Evolutionary conservation across 2,113 vertebrate species (phyloP).

Genomic region (Epinephelus fuscoguttatus): DNA sequence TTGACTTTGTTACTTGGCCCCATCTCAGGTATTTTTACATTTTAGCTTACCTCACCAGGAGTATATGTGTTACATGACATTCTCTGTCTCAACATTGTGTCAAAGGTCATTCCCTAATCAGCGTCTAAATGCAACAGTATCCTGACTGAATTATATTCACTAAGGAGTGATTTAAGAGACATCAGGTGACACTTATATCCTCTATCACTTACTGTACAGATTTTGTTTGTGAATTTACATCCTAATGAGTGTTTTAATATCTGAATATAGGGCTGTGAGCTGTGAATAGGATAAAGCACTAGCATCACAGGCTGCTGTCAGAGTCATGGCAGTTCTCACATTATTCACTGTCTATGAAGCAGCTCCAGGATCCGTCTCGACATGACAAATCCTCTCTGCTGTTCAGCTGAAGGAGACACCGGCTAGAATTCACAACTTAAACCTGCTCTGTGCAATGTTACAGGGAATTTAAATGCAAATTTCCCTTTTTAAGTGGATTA

Average conservation of each 20-base stretch:
- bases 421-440: background rate
- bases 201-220: too few relatives aligned
- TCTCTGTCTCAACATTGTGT: background rate
- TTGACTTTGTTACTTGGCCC: too few relatives aligned
- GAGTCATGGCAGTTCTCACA: background rate
- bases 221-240: background rate
- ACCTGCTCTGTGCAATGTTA: background rate
- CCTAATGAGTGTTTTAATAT: background rate
- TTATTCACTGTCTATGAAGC: background rate
- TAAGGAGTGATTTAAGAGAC: background rate
- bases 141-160: background rate
- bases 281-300: background rate
- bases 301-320: background rate
- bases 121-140: background rate
- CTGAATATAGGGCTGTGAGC: background rate
- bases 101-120: background rate
- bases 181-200: background rate
- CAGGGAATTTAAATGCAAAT: conserved; percentile 5
- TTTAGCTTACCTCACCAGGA: background rate
- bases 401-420: background rate
- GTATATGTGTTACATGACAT: background rate
- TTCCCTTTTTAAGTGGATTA: conserved; percentile 22
- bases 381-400: conserved; percentile 23
- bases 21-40: too few relatives aligned
- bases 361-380: conserved; percentile 9